Evolutionary conservation across 2,888 invertebrate genomes (phyloP).

Genomic region (Apodemia mormo): DNA sequence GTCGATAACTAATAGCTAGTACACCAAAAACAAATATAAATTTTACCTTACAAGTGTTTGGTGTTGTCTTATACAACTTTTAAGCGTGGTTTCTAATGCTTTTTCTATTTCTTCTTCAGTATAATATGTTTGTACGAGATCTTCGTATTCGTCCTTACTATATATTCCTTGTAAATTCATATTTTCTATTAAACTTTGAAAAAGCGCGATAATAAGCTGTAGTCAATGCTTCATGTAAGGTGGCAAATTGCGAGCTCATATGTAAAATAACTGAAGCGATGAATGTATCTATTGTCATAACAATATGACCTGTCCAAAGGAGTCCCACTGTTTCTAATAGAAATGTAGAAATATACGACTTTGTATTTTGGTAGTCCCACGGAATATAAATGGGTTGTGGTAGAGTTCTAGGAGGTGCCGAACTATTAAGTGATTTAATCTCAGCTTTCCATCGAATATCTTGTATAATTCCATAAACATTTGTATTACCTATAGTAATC

Average conservation of each 20-base stretch:
- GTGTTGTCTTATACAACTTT: conserved; percentile 66
- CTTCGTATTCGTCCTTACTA: conserved; percentile 42
- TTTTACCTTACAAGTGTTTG: conserved; percentile 66
- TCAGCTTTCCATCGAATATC: conserved; percentile 64
- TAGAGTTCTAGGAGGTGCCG: conserved; percentile 56
- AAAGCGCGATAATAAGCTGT: conserved; percentile 64
- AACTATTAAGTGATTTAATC: conserved; percentile 53
- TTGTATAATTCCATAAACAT: conserved; percentile 63
- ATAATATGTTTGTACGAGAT: conserved; percentile 48
- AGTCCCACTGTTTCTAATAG: conserved; percentile 65
- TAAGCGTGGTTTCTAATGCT: conserved; percentile 54
- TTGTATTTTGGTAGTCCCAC: conserved; percentile 67
- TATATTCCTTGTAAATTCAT: conserved; percentile 29
- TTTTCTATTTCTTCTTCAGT: conserved; percentile 55
- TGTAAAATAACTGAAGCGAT: conserved; percentile 70
- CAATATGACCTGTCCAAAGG: conserved; percentile 74
- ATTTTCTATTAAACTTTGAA: conserved; percentile 49
- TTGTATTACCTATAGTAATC: conserved; percentile 68
- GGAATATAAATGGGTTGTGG: conserved; percentile 75
- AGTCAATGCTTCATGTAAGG: conserved; percentile 61
- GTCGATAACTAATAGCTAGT: no score
- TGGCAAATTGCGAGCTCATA: conserved; percentile 69
- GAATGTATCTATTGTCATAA: conserved; percentile 73
- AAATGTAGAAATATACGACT: conserved; percentile 61
- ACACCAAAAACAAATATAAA: not conserved